Evolutionary conservation across 2,888 invertebrate genomes (phyloP).

Genomic region (Lacanobia oleracea): DNA sequence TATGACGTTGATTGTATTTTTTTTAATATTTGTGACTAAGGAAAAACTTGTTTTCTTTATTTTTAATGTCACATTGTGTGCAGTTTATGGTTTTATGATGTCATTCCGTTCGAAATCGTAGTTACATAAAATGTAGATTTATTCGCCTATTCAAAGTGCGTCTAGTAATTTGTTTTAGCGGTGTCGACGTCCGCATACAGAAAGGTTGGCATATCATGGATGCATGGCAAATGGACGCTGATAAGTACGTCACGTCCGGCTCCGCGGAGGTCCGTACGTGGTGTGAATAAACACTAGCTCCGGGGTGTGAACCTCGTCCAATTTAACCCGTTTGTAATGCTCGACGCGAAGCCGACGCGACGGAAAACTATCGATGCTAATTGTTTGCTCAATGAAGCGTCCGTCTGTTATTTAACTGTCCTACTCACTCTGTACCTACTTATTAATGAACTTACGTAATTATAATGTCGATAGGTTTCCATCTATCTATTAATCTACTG

Average conservation of each 20-base stretch:
- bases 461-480: neutral
- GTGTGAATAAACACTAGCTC: constrained; percentile 74
- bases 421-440: constrained; percentile 7
- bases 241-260: constrained; percentile 82
- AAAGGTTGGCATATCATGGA: constrained; percentile 63
- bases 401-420: constrained; percentile 37
- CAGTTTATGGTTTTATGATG: constrained; percentile 47
- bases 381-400: constrained; percentile 55
- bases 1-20: constrained; percentile 30
- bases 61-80: constrained; percentile 50
- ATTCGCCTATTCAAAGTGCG: constrained; percentile 54
- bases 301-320: constrained; percentile 74
- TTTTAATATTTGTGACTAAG: constrained; percentile 50
- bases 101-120: constrained; percentile 36
- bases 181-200: constrained; percentile 61
- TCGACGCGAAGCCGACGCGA: constrained; percentile 46
- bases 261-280: constrained; percentile 85
- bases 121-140: constrained; percentile 51
- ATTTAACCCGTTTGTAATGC: constrained; percentile 72
- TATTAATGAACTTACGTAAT: constrained; percentile 37
- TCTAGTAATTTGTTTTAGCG: constrained; percentile 62
- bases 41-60: constrained; percentile 57
- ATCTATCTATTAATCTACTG: neutral
- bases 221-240: constrained; percentile 71
- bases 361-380: constrained; percentile 56